Base-by-base conservation (phyloP, 2,888 invertebrate species). In the Ferdinandea cuprea region DNA sequence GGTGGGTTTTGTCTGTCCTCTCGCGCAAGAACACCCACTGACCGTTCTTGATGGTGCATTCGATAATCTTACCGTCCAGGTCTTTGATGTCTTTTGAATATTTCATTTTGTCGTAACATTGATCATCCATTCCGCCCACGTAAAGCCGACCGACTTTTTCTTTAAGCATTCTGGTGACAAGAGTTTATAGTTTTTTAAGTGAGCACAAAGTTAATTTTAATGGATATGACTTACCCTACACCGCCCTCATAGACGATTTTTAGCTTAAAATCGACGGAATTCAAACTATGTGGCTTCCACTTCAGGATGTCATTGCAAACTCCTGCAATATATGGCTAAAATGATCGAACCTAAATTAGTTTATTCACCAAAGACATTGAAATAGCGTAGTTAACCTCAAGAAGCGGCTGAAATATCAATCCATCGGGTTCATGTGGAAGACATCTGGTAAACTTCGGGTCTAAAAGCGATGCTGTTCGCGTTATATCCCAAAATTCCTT, bases 361-460 rank as follows among this genome's bases (percentile, higher is more conserved):
- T 25, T 25, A 25, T 13, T 9, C 11, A 1, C 1, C 11, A 19
- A 19, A n/a, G n/a, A n/a, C n/a, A n/a, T n/a, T n/a, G n/a, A n/a
- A n/a, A n/a, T n/a, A n/a, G n/a, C n/a, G n/a, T n/a, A n/a, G n/a
- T n/a, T 89, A 89, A 96, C 96, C 90, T 96, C 96, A 83, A 93
- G 92, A 0, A 95, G 93, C 0, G 99, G 99, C 89, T 99, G 99
- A 90, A 99, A 99, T 88, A 99, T 98, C 11, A 99, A 93, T 17
- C 99, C 99, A 89, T 99, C 99, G 0, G 99, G 98, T 90, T 99
- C 98, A 89, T 99, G 99, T 0, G 94, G 93, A 15, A 99, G 92
- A 35, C 95, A 93, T 86, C 94, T 94, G 0, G 95, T 94, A 91
- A 99, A 99, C 88, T 97, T 96, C 48, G 96, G 96, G 11, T 96